Percentiles rank a stretch among this genome's conserved stretches.
phyloP scores from a whole-genome alignment of 2,888 invertebrate species.

The Caenorhabditis macrosperma region DNA sequence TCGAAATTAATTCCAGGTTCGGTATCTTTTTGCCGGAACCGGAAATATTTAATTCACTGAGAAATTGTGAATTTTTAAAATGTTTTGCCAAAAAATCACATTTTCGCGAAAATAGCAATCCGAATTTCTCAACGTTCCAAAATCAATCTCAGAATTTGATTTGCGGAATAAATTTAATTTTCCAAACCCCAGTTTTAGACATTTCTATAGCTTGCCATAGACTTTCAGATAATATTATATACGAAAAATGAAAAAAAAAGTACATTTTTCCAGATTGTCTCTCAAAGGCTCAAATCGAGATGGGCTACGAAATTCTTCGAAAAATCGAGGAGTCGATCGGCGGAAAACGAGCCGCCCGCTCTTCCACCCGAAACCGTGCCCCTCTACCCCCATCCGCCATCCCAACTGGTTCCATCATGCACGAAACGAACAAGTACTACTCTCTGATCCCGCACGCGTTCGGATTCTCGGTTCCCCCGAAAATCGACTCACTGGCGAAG shows the following conservation, averaged over 20 bases:
- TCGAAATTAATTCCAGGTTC: too few relatives aligned
- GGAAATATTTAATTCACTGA: too few relatives aligned
- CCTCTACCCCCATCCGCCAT: background rate
- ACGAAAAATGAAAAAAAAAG: background rate
- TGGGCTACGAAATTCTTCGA: constrained; percentile 55
- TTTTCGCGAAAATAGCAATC: too few relatives aligned
- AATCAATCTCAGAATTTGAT: too few relatives aligned
- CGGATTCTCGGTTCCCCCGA: constrained; percentile 51
- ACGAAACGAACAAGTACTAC: constrained; percentile 47
- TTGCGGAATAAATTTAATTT: too few relatives aligned
- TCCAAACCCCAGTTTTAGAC: too few relatives aligned
- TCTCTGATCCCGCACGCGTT: constrained; percentile 57
- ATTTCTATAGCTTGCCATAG: too few relatives aligned
- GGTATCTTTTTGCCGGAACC: too few relatives aligned
- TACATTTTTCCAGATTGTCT: constrained; percentile 36
- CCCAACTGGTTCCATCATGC: background rate
- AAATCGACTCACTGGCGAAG: constrained; percentile 35
- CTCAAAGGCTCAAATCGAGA: constrained; percentile 30
- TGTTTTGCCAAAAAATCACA: too few relatives aligned
- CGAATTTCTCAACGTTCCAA: too few relatives aligned
- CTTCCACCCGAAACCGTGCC: constrained; percentile 20
- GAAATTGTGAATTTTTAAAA: too few relatives aligned
- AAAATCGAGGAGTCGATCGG: constrained; percentile 44
- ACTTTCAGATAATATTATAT: background rate
- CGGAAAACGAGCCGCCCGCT: constrained; percentile 11